phyloP scores from a whole-genome alignment of 2,113 vertebrate species.

The Macquaria australasica region DNA sequence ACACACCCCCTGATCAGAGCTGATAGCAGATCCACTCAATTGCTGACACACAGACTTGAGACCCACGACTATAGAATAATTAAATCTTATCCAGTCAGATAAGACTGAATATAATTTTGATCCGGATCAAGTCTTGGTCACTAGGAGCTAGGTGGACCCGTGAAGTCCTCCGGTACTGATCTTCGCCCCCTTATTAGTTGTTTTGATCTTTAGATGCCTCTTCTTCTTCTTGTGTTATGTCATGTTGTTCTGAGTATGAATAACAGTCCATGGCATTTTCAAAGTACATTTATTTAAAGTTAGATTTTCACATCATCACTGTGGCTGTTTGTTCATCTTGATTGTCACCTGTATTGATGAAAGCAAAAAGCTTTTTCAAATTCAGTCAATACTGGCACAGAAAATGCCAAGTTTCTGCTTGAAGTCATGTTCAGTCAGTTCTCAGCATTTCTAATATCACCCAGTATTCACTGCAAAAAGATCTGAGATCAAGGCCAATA shows the following conservation, averaged over 20 bases:
- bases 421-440: neutral
- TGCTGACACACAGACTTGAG: neutral
- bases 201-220: neutral
- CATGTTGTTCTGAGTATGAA: neutral
- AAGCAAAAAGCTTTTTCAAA: neutral
- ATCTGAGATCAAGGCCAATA: neutral
- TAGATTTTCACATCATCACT: neutral
- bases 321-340: neutral
- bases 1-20: neutral
- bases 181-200: neutral
- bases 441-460: neutral
- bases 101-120: neutral
- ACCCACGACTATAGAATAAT: neutral
- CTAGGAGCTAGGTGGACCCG: neutral
- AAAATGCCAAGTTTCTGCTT: neutral
- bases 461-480: neutral
- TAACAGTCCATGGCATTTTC: neutral
- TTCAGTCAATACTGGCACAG: neutral
- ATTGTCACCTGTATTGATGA: neutral
- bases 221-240: neutral
- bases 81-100: neutral
- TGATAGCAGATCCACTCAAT: neutral
- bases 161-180: neutral
- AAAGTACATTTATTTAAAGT: neutral
- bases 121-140: neutral